Percentiles rank a stretch among this genome's conserved stretches.
These are phyloP conservation scores for Saccopteryx bilineata DNA, from an alignment of 2,113 vertebrate species.

Conservation along the genomic window DNA sequence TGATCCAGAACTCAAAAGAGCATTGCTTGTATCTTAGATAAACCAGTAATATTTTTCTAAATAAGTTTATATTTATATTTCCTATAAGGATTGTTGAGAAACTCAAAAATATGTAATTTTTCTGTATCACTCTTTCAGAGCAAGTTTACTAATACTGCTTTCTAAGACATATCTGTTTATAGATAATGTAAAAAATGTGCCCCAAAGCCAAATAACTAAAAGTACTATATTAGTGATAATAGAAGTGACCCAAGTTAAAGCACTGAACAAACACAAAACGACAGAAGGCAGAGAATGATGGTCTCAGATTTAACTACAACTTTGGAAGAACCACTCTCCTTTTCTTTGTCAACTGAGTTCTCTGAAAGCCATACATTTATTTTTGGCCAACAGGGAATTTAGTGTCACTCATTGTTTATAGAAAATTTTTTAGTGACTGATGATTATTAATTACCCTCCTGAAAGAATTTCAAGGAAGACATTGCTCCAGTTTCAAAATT, in stretches of 20 bases:
- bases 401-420: slow-evolving; percentile 89
- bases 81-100: neutral
- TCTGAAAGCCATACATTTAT: slow-evolving; percentile 89
- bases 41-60: slow-evolving; percentile 42
- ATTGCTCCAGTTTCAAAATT: slow-evolving; percentile 74
- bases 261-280: slow-evolving; percentile 84
- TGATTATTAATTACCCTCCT: slow-evolving; percentile 92
- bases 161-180: slow-evolving; percentile 27
- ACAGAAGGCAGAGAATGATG: slow-evolving; percentile 84
- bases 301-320: slow-evolving; percentile 85
- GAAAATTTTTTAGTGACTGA: slow-evolving; percentile 87
- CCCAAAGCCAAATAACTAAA: neutral
- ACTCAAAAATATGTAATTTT: neutral
- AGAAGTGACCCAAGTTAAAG: slow-evolving; percentile 71
- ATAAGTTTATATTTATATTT: slow-evolving; percentile 30
- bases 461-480: slow-evolving; percentile 81
- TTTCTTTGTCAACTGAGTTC: slow-evolving; percentile 89
- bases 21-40: neutral
- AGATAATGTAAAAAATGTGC: neutral
- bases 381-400: slow-evolving; percentile 90
- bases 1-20: slow-evolving; percentile 49
- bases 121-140: slow-evolving; percentile 20
- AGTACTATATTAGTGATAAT: slow-evolving; percentile 43
- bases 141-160: neutral
- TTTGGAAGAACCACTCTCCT: slow-evolving; percentile 69